Evolutionary conservation across 1,140 invertebrate species (phyloP), one percentile per base, ranked within the genome.

Genomic region (Apolygus lucorum): DNA sequence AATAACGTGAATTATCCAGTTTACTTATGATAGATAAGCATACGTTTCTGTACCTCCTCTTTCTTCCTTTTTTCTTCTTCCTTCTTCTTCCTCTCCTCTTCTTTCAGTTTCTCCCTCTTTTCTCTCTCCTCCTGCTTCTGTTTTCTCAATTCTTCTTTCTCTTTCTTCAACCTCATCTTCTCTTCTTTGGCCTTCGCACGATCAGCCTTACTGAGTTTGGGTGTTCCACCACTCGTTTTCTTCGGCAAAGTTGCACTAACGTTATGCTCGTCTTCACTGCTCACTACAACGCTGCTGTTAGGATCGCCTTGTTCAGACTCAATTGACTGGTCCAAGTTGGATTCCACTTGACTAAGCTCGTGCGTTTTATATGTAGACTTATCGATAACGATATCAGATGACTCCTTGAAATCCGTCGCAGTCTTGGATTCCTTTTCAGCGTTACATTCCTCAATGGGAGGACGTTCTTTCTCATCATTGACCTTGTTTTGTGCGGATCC

Each of bases 201-300:
- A 28, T 67, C 54, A 59, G 22, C 17, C 8, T 8, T 17, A 11
- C 34, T 49, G 17, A 22, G 54, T n/a, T n/a, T n/a, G n/a, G n/a
- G n/a, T n/a, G n/a, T n/a, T n/a, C n/a, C n/a, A n/a, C n/a, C n/a
- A 59, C 54, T 59, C 22, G 8, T 11, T 24, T 59, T 22, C 8
- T 59, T 22, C 4, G 8, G 8, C 8, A 4, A 4, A 4, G 54
- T 11, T 21, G 8, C 17, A 49, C 13, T 54, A n/a, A 62, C 68
- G 26, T 29, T 70, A 62, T 66, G 52, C 63, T 54, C 42, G 27
- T 66, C 49, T 70, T 66, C 49, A 28, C 27, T 70, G 52, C n/a
- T 26, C 27, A 22, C 26, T 25, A 22, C 62, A 2, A 25, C 26
- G 17, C 26, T 63, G 17, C 17, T 26, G 22, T 63, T 63, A 21